These are phyloP conservation scores for Zelleria hepariella DNA, from an alignment of 2,888 invertebrate genomes.

Conservation along the genomic window DNA sequence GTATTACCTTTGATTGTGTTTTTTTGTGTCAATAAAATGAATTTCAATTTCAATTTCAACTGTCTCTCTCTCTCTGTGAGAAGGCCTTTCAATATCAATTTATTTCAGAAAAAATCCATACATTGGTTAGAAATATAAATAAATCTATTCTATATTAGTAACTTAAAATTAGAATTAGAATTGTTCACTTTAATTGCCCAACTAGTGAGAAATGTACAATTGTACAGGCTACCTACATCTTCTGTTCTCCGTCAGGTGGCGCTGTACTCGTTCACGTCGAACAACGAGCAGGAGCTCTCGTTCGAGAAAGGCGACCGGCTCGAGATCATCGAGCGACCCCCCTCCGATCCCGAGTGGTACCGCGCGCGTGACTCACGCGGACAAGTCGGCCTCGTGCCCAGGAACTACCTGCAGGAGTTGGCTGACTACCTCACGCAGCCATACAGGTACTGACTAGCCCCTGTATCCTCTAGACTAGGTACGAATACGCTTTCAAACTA, in stretches of 20 bases:
- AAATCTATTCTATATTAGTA: too few relatives aligned
- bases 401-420: constrained; percentile 94
- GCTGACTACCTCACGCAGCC: constrained; percentile 91
- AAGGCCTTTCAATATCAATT: too few relatives aligned
- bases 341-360: constrained; percentile 99
- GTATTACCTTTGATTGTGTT: too few relatives aligned
- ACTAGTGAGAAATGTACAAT: too few relatives aligned
- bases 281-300: constrained; percentile 95
- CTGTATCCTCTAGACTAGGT: not conserved
- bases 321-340: constrained; percentile 96
- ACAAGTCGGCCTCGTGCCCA: constrained; percentile 93
- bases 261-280: constrained; percentile 92
- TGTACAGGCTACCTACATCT: too few relatives aligned
- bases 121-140: too few relatives aligned
- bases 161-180: too few relatives aligned
- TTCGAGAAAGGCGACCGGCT: constrained; percentile 97
- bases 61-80: too few relatives aligned
- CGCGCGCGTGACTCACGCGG: constrained; percentile 95
- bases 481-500: not conserved
- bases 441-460: constrained; percentile 68
- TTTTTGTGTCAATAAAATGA: too few relatives aligned
- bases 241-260: constrained; percentile 76
- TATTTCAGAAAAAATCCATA: too few relatives aligned
- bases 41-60: too few relatives aligned
- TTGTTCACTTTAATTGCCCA: too few relatives aligned